Evolutionary conservation across 2,113 vertebrate species (phyloP).

Genomic region (Emydocephalus ijimae): DNA sequence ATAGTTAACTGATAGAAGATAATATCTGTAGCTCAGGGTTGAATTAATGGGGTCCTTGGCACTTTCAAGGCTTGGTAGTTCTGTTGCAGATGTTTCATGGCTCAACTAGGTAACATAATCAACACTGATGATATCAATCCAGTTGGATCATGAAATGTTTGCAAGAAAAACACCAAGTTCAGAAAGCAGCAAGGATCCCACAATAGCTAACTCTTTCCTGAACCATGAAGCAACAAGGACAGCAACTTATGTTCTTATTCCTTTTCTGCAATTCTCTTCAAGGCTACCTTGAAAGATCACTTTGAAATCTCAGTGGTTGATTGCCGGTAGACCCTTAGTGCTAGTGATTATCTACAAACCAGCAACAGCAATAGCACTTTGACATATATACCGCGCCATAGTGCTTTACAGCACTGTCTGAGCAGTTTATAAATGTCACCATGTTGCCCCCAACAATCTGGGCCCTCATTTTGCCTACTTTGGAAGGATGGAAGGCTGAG

Average conservation of each 20-base stretch:
- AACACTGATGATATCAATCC: no score
- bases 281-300: background rate
- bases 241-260: background rate
- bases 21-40: no score
- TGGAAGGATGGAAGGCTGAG: background rate
- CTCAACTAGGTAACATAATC: no score
- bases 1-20: background rate
- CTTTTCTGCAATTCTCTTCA: background rate
- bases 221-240: background rate
- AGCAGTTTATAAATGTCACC: background rate
- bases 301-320: background rate
- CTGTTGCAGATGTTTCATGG: no score
- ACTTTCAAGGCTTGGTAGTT: no score
- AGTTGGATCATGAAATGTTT: no score
- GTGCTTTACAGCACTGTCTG: background rate
- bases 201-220: background rate
- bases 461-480: background rate
- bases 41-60: no score
- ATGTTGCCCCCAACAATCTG: background rate
- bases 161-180: no score
- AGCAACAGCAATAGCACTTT: background rate
- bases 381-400: background rate
- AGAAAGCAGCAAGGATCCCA: no score
- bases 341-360: background rate
- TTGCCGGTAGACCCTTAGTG: background rate